These are phyloP conservation scores for Cotesia congregata DNA, from an alignment of 2,888 invertebrate species.

Conservation along the genomic window DNA sequence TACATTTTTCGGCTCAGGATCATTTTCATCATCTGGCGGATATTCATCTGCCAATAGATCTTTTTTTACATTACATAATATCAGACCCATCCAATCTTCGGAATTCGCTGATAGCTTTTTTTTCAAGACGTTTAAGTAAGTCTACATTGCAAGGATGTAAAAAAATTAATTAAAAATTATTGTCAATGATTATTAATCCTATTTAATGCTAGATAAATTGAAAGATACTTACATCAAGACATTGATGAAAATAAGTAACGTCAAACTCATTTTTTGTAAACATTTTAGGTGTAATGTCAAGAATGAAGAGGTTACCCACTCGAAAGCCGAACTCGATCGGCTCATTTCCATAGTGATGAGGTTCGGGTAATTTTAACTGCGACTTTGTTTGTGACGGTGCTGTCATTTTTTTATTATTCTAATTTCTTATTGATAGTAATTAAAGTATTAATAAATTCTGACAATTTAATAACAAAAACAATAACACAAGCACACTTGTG, in stretches of 20 bases:
- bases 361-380: background rate
- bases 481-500: no score
- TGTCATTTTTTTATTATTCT: conserved; percentile 8
- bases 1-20: conserved; percentile 24
- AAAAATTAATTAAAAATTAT: background rate
- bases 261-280: background rate
- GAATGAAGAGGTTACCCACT: conserved; percentile 6
- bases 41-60: background rate
- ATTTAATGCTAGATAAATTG: background rate
- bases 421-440: background rate
- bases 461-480: background rate
- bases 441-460: conserved; percentile 11
- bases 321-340: background rate
- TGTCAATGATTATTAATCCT: background rate
- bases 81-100: conserved; percentile 38
- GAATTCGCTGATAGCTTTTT: conserved; percentile 28
- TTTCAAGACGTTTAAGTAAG: conserved; percentile 28
- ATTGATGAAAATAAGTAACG: background rate
- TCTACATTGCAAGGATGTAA: conserved; percentile 1
- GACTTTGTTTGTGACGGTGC: background rate
- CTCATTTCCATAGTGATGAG: conserved; percentile 7
- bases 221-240: background rate
- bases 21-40: background rate
- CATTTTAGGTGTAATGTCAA: background rate
- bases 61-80: conserved; percentile 22